Conservation (phyloP, 2,888 invertebrate genomes). For the Junonia oenone region DNA sequence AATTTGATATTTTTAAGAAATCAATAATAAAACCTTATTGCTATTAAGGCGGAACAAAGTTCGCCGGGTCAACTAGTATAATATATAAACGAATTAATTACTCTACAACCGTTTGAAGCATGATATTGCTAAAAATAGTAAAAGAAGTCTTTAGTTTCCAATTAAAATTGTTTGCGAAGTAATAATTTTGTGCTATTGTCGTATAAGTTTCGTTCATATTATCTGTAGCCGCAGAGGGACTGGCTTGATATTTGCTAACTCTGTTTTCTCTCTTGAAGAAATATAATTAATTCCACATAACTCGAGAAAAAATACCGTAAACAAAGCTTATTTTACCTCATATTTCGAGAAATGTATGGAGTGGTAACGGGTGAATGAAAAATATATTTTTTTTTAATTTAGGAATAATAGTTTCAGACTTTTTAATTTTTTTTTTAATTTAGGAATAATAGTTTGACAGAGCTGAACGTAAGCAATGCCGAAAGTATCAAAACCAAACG, state of each 20-base stretch:
- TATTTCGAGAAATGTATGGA: not conserved
- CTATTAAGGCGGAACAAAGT: too few relatives aligned
- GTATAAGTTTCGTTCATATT: not conserved
- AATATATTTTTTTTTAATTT: too few relatives aligned
- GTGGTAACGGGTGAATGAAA: not conserved
- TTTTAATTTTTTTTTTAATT: too few relatives aligned
- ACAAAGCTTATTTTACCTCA: conserved; percentile 1
- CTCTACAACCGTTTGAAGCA: not conserved
- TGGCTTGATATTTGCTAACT: conserved; percentile 8
- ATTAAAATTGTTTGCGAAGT: not conserved
- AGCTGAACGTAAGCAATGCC: too few relatives aligned
- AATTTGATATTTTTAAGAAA: too few relatives aligned
- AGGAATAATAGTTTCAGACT: too few relatives aligned
- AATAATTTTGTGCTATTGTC: not conserved
- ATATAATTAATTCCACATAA: conserved; percentile 9
- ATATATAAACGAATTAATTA: not conserved
- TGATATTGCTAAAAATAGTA: too few relatives aligned
- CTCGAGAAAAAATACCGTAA: conserved; percentile 9
- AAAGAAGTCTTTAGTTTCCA: not conserved
- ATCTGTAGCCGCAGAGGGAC: conserved; percentile 4
- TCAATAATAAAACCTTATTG: too few relatives aligned
- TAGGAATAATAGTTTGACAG: too few relatives aligned
- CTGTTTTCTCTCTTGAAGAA: conserved; percentile 3
- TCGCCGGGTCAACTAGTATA: too few relatives aligned
- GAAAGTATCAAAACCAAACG: too few relatives aligned